Evolutionary conservation across 2,888 invertebrate species (phyloP).

Genomic region (Coelopa pilipes): DNA sequence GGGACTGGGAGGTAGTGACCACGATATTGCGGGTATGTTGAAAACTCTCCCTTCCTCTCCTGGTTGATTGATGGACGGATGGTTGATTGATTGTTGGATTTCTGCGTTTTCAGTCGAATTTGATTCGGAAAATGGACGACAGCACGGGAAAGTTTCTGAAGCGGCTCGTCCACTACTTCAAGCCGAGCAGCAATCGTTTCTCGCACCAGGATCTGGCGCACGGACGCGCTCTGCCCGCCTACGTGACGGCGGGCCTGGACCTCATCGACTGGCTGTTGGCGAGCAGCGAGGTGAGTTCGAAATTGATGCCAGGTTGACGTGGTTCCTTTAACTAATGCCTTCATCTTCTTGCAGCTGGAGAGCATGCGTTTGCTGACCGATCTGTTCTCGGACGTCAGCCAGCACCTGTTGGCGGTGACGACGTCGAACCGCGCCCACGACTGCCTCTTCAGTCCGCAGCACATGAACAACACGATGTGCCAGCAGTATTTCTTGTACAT

Average conservation of each 20-base stretch:
- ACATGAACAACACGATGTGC: slow-evolving; percentile 88
- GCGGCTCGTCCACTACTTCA: slow-evolving; percentile 84
- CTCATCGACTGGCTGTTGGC: slow-evolving; percentile 64
- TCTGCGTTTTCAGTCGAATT: slow-evolving; percentile 60
- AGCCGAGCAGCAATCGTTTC: slow-evolving; percentile 88
- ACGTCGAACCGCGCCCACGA: slow-evolving; percentile 83
- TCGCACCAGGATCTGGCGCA: slow-evolving; percentile 81
- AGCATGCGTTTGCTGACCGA: slow-evolving; percentile 79
- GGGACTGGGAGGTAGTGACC: slow-evolving; percentile 94
- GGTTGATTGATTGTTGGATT: background rate
- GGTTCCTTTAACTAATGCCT: background rate
- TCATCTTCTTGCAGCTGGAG: slow-evolving; percentile 70
- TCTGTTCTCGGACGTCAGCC: slow-evolving; percentile 81
- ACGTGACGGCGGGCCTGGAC: slow-evolving; percentile 64
- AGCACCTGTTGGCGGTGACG: slow-evolving; percentile 78
- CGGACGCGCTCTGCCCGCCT: slow-evolving; percentile 60
- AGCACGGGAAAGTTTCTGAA: slow-evolving; percentile 76
- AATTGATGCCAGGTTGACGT: background rate
- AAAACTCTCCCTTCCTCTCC: background rate
- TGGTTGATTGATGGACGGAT: background rate
- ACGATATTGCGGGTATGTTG: slow-evolving; percentile 78
- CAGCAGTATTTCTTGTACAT: slow-evolving; percentile 95
- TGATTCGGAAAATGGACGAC: slow-evolving; percentile 74
- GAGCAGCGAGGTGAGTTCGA: slow-evolving; percentile 55
- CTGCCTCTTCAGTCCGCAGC: slow-evolving; percentile 87